Evolutionary conservation across 2,113 vertebrate species (phyloP), one percentile per base, ranked within the genome.

Genomic region (Pundamilia nyererei): DNA sequence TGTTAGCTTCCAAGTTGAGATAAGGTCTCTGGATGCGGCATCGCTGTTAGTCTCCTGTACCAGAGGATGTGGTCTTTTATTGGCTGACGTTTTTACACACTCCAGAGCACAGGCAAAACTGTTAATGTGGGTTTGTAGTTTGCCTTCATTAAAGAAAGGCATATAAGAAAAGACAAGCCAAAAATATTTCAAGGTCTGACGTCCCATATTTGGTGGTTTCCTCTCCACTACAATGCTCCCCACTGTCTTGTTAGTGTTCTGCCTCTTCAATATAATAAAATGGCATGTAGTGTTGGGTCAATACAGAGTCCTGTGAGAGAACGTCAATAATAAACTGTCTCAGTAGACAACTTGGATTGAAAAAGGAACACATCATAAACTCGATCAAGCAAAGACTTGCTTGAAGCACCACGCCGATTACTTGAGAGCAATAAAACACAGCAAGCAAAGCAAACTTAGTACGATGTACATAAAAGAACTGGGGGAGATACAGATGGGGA

Each of bases 181-280:
- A 77, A 75, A 31, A 75, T 11, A 75, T 75, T 47, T 47, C 0
- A 38, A n/a, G 19, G 60, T 65, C 33, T 65, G 2, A 60, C 0
- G 5, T 17, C 56, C 8, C 49, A 55, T 40, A 19, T 77, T 60
- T 35, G 79, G 87, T 19, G 62, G 83, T 77, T 47, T 35, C 70
- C 56, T 58, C 79, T 84, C 68, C 47, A 13, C 24, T 72, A 24
- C 38, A 42, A 49, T 31, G 58, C 77, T 87, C 83, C 80, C 72
- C 35, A 49, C 85, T 86, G 86, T 79, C 89, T 90, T 58, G 75
- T 91, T 91, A 91, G 79, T 13, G 77, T 7, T 85, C 56, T 17
- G 38, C 62, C 40, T 24, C 47, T 80, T 45, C 31, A 55, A 10
- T 84, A 35, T 33, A 79, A 86, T 58, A 15, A 91, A 93, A 89